These are phyloP conservation scores for Pseudobourletiella spinata DNA, from an alignment of 1,140 invertebrate species.

Conservation along the genomic window DNA sequence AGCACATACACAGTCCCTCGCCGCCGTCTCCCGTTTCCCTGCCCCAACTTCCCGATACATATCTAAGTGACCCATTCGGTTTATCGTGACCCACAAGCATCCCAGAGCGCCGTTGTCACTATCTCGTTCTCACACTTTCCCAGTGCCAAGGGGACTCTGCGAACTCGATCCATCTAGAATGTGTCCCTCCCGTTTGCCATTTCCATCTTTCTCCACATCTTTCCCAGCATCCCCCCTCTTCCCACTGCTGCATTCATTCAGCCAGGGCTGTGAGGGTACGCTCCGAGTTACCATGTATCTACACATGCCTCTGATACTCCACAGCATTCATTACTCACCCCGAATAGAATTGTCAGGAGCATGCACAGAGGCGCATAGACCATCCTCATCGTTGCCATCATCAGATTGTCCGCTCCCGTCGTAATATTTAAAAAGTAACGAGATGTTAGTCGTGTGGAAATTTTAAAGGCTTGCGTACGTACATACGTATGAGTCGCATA, in stretches of 20 bases:
- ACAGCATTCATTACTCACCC: no score
- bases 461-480: no score
- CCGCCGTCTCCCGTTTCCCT: neutral
- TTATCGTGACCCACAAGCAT: conserved; percentile 14
- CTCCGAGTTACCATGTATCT: no score
- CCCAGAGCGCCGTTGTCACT: neutral
- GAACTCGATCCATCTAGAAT: neutral
- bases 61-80: conserved; percentile 26
- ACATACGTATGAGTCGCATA: no score
- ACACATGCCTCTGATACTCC: no score
- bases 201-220: conserved; percentile 2
- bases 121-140: conserved; percentile 11
- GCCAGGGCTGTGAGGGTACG: no score
- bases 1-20: neutral
- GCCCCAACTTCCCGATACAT: conserved; percentile 17
- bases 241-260: neutral
- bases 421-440: no score
- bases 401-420: no score
- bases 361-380: no score
- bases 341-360: no score
- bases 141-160: neutral
- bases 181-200: neutral
- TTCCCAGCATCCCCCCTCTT: neutral
- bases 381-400: no score
- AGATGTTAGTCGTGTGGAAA: no score